Base-by-base conservation (phyloP, 92 coral and sea anemone species). In the Umimayanthus chanpuru region DNA sequence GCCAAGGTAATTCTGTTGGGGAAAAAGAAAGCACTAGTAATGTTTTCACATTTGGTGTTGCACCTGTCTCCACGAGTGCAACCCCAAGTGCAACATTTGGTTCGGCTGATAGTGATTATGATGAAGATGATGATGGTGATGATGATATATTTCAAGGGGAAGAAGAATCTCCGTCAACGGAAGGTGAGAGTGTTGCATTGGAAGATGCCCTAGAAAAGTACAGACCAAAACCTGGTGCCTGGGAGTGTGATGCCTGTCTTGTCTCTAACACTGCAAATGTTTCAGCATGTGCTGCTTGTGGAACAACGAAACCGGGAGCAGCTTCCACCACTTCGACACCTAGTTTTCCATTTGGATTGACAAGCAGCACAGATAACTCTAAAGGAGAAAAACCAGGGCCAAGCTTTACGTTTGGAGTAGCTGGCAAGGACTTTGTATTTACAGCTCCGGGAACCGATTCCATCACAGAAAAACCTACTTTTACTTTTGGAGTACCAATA, bases 221-320 rank as follows among this genome's bases (percentile, higher is more conserved):
- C 25, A 65, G 58, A 81, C 85, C 85, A 0, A 79, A 85, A 9
- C 80, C 85, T 50, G 93, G 96, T 44, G 73, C 90, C 9, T 91
- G 96, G 96, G 91, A 89, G 26, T 93, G 96, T 66, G 92, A 89
- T 14, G 73, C 85, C 2, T 93, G 96, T 43, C 64, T 83, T 58
- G 66, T 93, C 30, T 39, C 49, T 20, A 94, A 90, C 76, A 66
- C 44, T 32, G 71, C 85, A 14, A 90, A 82, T 6, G 28, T 66
- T 0, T 61, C 88, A 21, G 29, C 56, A 9, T 92, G 96, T 82
- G 89, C 72, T 53, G 96, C 96, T 1, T 92, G 94, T 79, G 92
- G 88, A 44, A 11, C 93, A 30, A 53, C 85, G 28, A 93, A 91
- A 79, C 96, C 92, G 15, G 92, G 94, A n/a, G 71, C 86, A n/a